phyloP scores from a whole-genome alignment of 1,140 invertebrate genomes.

The Reticulitermes speratus region DNA sequence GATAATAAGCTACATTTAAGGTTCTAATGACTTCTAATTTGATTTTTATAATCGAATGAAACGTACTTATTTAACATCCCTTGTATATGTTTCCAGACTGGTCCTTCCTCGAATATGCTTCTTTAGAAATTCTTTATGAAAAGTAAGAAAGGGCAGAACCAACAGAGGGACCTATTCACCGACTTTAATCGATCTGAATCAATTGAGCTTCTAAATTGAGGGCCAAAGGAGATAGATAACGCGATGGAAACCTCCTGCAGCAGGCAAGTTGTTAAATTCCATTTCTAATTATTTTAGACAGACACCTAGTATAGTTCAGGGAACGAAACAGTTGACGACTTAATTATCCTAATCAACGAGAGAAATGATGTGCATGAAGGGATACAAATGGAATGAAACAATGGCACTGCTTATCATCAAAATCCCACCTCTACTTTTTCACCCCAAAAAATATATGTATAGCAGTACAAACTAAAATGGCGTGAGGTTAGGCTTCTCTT shows the following conservation, averaged over 20 bases:
- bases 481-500: background rate
- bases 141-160: too few relatives aligned
- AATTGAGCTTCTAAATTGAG: too few relatives aligned
- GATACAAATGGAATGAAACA: background rate
- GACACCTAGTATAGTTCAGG: background rate
- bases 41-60: too few relatives aligned
- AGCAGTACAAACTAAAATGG: background rate
- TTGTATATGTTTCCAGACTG: too few relatives aligned
- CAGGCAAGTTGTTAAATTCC: background rate
- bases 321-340: constrained; percentile 13
- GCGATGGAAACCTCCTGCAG: background rate
- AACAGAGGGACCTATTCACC: too few relatives aligned
- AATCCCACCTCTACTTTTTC: background rate
- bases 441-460: background rate
- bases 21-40: too few relatives aligned
- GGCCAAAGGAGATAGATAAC: too few relatives aligned
- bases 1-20: too few relatives aligned
- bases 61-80: too few relatives aligned
- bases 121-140: too few relatives aligned
- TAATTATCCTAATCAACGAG: constrained; percentile 21
- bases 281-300: background rate
- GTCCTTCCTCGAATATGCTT: too few relatives aligned
- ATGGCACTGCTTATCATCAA: background rate
- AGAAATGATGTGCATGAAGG: background rate
- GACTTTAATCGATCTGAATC: too few relatives aligned